These are phyloP conservation scores for Penaeus monodon DNA, from an alignment of 2,888 invertebrate species.

Conservation along the genomic window DNA sequence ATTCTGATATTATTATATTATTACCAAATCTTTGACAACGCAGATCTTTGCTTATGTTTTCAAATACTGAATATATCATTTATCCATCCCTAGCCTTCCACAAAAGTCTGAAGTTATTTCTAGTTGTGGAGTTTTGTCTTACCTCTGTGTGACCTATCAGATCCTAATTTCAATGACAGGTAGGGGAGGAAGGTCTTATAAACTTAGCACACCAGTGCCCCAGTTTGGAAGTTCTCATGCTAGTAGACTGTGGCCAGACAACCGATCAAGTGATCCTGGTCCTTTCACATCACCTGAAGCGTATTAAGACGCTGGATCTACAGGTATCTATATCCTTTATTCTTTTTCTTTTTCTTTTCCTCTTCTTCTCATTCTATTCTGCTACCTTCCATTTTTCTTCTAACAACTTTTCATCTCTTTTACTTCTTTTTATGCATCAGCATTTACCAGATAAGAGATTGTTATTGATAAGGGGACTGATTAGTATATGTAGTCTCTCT, in stretches of 20 bases:
- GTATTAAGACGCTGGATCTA: slow-evolving; percentile 75
- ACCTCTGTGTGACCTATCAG: background rate
- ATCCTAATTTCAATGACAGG: too few relatives aligned
- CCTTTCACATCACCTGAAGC: slow-evolving; percentile 72
- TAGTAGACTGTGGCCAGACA: slow-evolving; percentile 77
- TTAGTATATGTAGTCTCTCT: too few relatives aligned
- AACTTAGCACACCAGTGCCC: slow-evolving; percentile 78
- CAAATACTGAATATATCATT: background rate
- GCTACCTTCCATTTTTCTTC: too few relatives aligned
- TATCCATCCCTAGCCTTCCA: background rate
- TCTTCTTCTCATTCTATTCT: too few relatives aligned
- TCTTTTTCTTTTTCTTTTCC: too few relatives aligned
- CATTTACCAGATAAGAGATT: too few relatives aligned
- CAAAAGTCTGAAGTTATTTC: background rate
- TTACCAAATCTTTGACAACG: background rate
- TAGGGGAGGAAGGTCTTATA: slow-evolving; percentile 77
- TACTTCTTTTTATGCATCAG: too few relatives aligned
- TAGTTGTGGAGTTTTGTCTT: background rate
- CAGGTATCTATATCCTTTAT: slow-evolving; percentile 70
- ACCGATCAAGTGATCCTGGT: slow-evolving; percentile 77
- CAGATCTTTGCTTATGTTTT: too few relatives aligned
- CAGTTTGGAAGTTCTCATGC: slow-evolving; percentile 77
- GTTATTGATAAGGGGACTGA: too few relatives aligned
- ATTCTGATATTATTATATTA: background rate
- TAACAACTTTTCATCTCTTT: too few relatives aligned